These are phyloP conservation scores for Pagrus major DNA, from an alignment of 2,113 vertebrate species.

Conservation along the genomic window DNA sequence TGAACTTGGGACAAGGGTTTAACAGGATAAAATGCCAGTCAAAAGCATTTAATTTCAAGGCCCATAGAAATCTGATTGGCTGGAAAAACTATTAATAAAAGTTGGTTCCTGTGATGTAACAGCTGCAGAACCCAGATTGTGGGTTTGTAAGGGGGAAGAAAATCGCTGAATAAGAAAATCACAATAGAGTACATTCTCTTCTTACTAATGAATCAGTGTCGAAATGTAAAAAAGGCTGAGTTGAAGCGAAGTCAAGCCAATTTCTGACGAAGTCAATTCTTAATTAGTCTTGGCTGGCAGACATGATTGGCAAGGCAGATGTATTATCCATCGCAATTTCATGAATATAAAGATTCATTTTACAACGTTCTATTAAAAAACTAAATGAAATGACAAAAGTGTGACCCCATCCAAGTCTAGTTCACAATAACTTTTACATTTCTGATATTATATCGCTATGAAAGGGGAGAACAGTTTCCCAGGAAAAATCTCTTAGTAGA, in stretches of 20 bases:
- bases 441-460: background rate
- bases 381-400: background rate
- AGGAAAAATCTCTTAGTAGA: background rate
- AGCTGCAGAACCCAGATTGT: background rate
- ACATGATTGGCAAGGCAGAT: slow-evolving; percentile 5
- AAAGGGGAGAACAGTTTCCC: background rate
- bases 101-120: background rate
- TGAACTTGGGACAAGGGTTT: background rate
- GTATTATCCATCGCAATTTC: background rate
- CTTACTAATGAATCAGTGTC: slow-evolving; percentile 4
- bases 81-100: background rate
- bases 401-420: background rate
- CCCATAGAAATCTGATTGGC: slow-evolving; percentile 18
- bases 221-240: slow-evolving; percentile 24
- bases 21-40: background rate
- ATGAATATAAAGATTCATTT: slow-evolving; percentile 3
- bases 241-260: slow-evolving; percentile 22
- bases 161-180: slow-evolving; percentile 1
- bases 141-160: background rate
- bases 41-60: background rate
- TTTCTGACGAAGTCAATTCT: slow-evolving; percentile 8
- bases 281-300: background rate
- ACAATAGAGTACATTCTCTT: background rate
- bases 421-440: background rate
- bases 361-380: background rate